Base-by-base conservation (phyloP, 2,888 invertebrate species). In the Piscicola geometra region DNA sequence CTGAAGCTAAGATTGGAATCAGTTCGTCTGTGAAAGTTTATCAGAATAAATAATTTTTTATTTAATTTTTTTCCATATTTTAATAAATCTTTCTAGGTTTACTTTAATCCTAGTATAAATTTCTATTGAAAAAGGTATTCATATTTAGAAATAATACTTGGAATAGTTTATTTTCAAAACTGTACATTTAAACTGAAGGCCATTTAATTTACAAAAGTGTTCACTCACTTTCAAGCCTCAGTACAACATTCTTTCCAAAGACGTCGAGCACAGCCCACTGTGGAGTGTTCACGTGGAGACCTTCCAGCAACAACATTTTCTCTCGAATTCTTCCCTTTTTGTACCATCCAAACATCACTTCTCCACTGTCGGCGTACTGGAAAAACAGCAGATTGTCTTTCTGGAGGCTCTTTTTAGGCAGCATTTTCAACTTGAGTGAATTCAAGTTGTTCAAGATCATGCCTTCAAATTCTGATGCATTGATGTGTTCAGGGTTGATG, bases 181-280 rank as follows among this genome's bases (percentile, higher is more conserved):
- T n/a, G n/a, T n/a, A n/a, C n/a, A n/a, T n/a, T n/a, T n/a, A n/a
- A n/a, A n/a, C n/a, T n/a, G n/a, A n/a, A n/a, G n/a, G n/a, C n/a
- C n/a, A n/a, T n/a, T n/a, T n/a, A n/a, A n/a, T n/a, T n/a, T n/a
- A n/a, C n/a, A n/a, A n/a, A n/a, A n/a, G n/a, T n/a, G n/a, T n/a
- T n/a, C n/a, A 75, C 81, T 79, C 70, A 81, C 81, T 80, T 12
- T 94, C 89, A 83, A 96, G 92, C 85, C 98, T 95, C 70, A 99
- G 90, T 1, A 92, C 93, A 0, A 94, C 94, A 80, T 94, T 94
- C 86, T 98, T 98, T 0, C 99, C 99, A 86, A 99, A 99, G 1
- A 99, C 92, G 84, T 99, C 98, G 60, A 99, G 90, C 76, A 99
- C 87, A 0, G 93, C 92, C 97, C 97, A 99, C 0, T 99, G 87